Evolutionary conservation across 2,113 vertebrate species (phyloP), one percentile per base, ranked within the genome.

Genomic region (Dolichotis patagonum): DNA sequence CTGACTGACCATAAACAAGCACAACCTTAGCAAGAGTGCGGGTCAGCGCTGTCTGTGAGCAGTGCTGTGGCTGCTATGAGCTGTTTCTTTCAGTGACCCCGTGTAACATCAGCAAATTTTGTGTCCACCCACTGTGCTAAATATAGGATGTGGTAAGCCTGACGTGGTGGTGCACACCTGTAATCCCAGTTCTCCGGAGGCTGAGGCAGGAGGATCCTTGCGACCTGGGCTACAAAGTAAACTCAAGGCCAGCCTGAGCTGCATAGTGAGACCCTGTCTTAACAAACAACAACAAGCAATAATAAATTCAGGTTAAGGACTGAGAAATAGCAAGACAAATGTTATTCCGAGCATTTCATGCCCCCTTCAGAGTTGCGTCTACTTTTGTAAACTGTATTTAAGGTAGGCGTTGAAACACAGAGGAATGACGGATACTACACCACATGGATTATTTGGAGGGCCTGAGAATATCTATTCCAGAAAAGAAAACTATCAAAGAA

Each of bases 401-500:
- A 90, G 62, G 90, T 30, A 92, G 75, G 43, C 32, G 46, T 58
- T 73, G 87, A n/a, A 63, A 91, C 63, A 32, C 13, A 83, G 28
- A 63, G 81, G 65, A 96, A 58, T 4, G 13, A 88, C 19, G 24
- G 26, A n/a, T 30, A 46, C 13, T 8, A 1, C 38, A 49, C 26
- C 11, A 14, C 17, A 62, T 85, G 58, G 20, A 54, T 38, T 62
- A 11, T 94, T 62, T 73, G 49, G 46, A 90, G 60, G 58, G 62
- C 38, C 67, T 62, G 67, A 80, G 49, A 85, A 54, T 96, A 52
- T 85, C 96, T 94, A 78, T 32, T n/a, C 46, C 11, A 38, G 49
- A 90, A 46, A 60, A 71, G 11, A 87, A 97, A 92, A 77, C 20
- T 12, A 4, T 28, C 60, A 65, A 49, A 95, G 49, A 85, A 84